These are phyloP conservation scores for Crotalus helleri DNA, from an alignment of 2,113 vertebrate species.

Conservation along the genomic window DNA sequence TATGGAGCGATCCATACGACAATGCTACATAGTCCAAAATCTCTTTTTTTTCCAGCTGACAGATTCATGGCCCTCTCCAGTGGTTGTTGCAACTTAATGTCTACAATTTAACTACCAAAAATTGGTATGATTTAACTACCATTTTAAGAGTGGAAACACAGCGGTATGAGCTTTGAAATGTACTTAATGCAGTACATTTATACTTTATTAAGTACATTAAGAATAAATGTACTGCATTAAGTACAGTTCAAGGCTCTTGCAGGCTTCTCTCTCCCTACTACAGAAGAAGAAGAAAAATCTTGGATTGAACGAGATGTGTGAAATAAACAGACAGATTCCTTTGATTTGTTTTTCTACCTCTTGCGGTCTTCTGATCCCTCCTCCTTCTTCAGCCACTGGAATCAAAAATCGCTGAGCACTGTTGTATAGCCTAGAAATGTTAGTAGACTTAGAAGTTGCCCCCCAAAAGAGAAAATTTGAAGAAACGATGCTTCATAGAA, in stretches of 20 bases:
- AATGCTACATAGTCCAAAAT: not conserved
- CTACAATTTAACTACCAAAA: not conserved
- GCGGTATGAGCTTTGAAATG: not conserved
- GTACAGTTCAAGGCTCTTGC: not conserved
- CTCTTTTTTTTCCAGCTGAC: not conserved
- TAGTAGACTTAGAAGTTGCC: not conserved
- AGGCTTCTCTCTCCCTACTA: not conserved
- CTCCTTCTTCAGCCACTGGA: not conserved
- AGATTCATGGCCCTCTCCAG: not conserved
- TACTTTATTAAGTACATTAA: not conserved
- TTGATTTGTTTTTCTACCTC: not conserved
- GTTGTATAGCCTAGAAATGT: not conserved
- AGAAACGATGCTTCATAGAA: not conserved
- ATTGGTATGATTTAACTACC: not conserved
- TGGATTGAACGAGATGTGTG: not conserved
- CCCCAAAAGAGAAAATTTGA: not conserved
- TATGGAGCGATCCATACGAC: not conserved
- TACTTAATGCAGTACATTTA: not conserved
- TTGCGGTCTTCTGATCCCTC: not conserved
- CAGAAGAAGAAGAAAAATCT: not conserved
- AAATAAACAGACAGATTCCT: not conserved
- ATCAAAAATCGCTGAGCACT: not conserved
- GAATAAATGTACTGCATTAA: not conserved
- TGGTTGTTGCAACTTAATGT: not conserved
- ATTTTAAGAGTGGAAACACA: not conserved